These are phyloP conservation scores for Eubasilissa splendida DNA, from an alignment of 2,888 invertebrate species.

Conservation along the genomic window DNA sequence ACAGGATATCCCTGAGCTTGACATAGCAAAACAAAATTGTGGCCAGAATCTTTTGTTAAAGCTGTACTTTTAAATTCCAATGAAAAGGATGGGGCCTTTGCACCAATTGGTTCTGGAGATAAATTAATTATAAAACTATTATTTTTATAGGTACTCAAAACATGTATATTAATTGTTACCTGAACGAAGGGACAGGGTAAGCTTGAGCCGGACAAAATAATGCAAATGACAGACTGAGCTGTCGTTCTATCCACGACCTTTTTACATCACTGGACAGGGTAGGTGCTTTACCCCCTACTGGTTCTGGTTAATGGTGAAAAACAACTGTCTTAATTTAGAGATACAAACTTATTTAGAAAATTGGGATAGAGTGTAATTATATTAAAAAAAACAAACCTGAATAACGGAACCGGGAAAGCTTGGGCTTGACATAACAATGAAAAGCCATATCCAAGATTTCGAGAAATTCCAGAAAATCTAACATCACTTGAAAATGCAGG, in stretches of 20 bases:
- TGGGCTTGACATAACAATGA: slow-evolving; percentile 77
- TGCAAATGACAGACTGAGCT: slow-evolving; percentile 76
- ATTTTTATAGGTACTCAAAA: background rate
- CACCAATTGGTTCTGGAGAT: slow-evolving; percentile 73
- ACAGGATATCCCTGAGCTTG: slow-evolving; percentile 80
- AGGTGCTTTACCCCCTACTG: slow-evolving; percentile 81
- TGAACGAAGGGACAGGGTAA: slow-evolving; percentile 75
- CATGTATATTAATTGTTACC: slow-evolving; percentile 45
- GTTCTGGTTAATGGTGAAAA: slow-evolving; percentile 67
- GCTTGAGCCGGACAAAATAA: slow-evolving; percentile 85
- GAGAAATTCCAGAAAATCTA: slow-evolving; percentile 75
- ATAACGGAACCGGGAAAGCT: slow-evolving; percentile 79
- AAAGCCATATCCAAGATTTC: slow-evolving; percentile 70
- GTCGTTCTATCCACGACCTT: slow-evolving; percentile 79
- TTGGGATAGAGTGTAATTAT: slow-evolving; percentile 46
- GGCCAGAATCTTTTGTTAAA: slow-evolving; percentile 71
- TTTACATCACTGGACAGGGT: slow-evolving; percentile 80
- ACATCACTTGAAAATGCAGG: slow-evolving; percentile 76
- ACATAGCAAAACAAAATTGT: slow-evolving; percentile 76
- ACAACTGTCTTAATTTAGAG: background rate
- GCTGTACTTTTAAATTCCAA: slow-evolving; percentile 74
- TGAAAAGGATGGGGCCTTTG: slow-evolving; percentile 75
- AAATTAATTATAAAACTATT: slow-evolving; percentile 40
- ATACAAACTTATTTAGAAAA: slow-evolving; percentile 18
- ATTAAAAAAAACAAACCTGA: slow-evolving; percentile 73